These are phyloP conservation scores for Fukomys damarensis DNA, from an alignment of 2,113 vertebrate genomes.

Conservation along the genomic window DNA sequence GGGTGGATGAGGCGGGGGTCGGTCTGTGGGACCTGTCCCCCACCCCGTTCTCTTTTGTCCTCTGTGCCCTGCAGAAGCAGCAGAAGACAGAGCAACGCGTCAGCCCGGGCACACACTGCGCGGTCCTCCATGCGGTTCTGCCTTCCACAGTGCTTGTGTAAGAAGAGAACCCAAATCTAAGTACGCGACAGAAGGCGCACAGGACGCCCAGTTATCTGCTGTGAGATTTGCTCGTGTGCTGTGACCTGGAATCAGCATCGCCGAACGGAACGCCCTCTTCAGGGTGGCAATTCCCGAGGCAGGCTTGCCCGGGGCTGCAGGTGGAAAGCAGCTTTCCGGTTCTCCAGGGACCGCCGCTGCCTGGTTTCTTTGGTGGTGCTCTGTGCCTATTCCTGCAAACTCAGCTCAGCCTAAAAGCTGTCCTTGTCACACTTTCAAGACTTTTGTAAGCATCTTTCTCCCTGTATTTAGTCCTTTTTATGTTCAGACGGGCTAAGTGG, in stretches of 20 bases:
- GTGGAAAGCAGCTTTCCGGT: not conserved
- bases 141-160: not conserved
- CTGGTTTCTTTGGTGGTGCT: not conserved
- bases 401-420: not conserved
- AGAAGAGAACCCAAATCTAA: not conserved
- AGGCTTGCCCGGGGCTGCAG: not conserved
- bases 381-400: not conserved
- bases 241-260: not conserved
- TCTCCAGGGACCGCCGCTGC: not conserved
- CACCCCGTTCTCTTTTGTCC: not conserved
- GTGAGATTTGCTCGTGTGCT: not conserved
- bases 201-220: not conserved
- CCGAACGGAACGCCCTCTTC: not conserved
- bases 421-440: not conserved
- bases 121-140: not conserved
- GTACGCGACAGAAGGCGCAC: not conserved
- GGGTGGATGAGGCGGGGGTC: not conserved
- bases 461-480: not conserved
- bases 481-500: not conserved
- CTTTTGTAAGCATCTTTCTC: not conserved
- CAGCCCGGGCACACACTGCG: not conserved
- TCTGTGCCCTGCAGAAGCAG: not conserved
- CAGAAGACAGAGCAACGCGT: not conserved
- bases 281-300: not conserved
- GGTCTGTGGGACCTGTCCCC: not conserved